These are phyloP conservation scores for Semaprochilodus insignis DNA, from an alignment of 2,797 vertebrate species.

Conservation along the genomic window DNA sequence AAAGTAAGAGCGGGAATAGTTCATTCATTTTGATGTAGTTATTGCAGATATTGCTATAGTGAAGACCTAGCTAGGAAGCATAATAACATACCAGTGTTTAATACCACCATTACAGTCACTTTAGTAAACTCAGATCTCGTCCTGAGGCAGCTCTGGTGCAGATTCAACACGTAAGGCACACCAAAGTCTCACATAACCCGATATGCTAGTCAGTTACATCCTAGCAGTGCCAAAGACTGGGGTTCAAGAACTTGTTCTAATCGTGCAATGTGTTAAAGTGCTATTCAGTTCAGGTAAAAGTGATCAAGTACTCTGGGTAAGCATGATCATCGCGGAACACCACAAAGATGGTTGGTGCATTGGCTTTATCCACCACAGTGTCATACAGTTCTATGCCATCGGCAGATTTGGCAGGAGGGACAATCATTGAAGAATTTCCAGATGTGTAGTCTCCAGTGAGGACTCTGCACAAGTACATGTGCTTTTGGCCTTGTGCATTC, in stretches of 20 bases:
- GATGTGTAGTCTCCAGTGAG: conserved; percentile 79
- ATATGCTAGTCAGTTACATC: neutral
- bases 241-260: neutral
- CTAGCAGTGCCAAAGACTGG: no score
- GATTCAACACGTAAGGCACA: neutral
- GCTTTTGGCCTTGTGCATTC: conserved; percentile 69
- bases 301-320: conserved; percentile 92
- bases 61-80: no score
- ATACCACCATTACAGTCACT: neutral
- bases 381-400: conserved; percentile 72
- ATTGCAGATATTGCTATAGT: no score
- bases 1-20: neutral
- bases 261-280: neutral
- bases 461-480: conserved; percentile 87
- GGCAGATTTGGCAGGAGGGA: conserved; percentile 75
- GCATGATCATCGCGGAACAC: conserved; percentile 88
- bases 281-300: conserved; percentile 71
- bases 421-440: conserved; percentile 65
- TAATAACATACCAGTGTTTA: neutral
- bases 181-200: neutral
- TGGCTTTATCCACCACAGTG: conserved; percentile 77
- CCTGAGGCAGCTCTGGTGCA: neutral
- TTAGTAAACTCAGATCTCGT: neutral
- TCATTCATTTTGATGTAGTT: no score
- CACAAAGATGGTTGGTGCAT: conserved; percentile 77